Evolutionary conservation across 1,140 invertebrate genomes (phyloP), one percentile per base, ranked within the genome.

Genomic region (Drosophila kikkawai): DNA sequence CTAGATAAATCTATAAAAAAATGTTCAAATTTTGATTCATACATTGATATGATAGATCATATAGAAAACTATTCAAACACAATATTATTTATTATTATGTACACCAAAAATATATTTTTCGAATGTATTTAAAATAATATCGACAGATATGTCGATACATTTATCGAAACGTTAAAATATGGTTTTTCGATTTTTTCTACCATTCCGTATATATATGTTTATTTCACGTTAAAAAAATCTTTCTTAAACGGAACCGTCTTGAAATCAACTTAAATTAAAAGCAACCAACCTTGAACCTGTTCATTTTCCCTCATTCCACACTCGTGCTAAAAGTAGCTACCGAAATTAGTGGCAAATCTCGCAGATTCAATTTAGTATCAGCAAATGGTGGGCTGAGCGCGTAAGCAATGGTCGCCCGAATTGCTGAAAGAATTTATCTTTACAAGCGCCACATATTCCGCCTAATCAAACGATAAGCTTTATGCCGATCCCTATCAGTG

Each of bases 401-500:
- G 6, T 3, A 29, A 37, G 32, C 19, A 13, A 19, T 34, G 44
- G 29, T 5, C 53, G 41, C 65, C 17, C 50, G 45, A 86, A 82
- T 75, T 75, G 19, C 47, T 59, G 22, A 26, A 48, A 66, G 45
- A 60, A 47, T 71, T 79, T 88, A 88, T 88, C 85, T 88, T 88
- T 88, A 91, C 66, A 67, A 77, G 55, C 59, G 19, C 51, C 65
- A 78, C 66, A 78, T 75, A 80, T 64, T 77, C 50, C 55, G 85
- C 19, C 74, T 84, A 90, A 88, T 88, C 84, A 88, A 84, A 79
- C 76, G 70, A 88, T 88, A 90, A 85, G 85, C 85, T 90, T 88
- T 88, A 90, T 88, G 81, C 70, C 85, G 70, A 88, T 85, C 67
- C 66, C 47, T 69, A 77, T 68, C 59, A 79, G 70, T 63, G 58